Base-by-base conservation (phyloP, 2,888 invertebrate genomes). In the Bursaphelenchus okinawaensis region DNA sequence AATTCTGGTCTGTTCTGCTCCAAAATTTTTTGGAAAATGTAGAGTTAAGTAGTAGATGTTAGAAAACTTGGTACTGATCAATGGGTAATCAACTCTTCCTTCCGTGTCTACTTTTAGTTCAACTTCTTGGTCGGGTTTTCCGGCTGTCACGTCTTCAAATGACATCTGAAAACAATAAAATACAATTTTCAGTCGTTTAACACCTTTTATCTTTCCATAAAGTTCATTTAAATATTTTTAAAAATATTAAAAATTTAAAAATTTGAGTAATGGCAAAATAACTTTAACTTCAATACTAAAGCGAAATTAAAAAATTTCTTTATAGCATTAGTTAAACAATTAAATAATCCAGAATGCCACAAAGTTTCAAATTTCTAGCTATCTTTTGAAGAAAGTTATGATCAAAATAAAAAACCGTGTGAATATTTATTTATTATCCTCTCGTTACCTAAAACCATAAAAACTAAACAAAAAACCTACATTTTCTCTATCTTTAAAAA, bases 1-100 rank as follows among this genome's bases (percentile, higher is more conserved):
- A 68, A 80, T 69, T 52, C 70, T 66, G 0, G 92, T 91, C 58
- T 85, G 87, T n/a, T 91, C 91, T 20, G 87, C 88, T 23, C 93
- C 93, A 85, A 90, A 92, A 84, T 93, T 94, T 19, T 87, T 87
- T 8, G 92, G 91, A 83, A 96, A 92, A 85, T 94, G 90, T 78
- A 98, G 87, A 3, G 91, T 89, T 68, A 98, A 86, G 85, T 95
- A 90, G 76, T 90, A 87, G 6, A 94, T 90, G 28, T 90, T 90
- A 62, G 91, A 90, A 85, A 98, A 98, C 75, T 90, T 91, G 0
- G 92, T 92, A 66, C 92, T 89, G 84, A 91, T 68, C 50, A 81
- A 62, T 16, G 79, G 75, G 62, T 80, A 80, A 65, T 81, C 80
- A 29, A 80, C 72, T 27, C 60, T 52, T 22, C 67, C 76, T 64